Evolutionary conservation across 2,797 vertebrate genomes (phyloP).

Genomic region (Galagoides demidoff): DNA sequence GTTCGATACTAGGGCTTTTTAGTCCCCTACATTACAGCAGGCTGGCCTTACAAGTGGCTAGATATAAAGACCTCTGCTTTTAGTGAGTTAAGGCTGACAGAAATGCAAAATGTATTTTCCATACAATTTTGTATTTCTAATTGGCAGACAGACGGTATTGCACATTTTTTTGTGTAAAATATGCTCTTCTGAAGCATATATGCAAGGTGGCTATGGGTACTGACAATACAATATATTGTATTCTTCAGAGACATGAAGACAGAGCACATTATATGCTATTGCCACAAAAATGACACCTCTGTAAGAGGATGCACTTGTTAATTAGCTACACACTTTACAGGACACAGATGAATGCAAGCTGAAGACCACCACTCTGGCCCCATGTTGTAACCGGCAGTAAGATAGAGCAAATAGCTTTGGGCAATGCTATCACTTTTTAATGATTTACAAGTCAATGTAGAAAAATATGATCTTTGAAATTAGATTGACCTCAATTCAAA

Average conservation of each 20-base stretch:
- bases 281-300: background rate
- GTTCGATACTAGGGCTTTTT: background rate
- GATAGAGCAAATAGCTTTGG: background rate
- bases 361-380: background rate
- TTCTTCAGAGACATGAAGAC: background rate
- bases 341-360: background rate
- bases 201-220: background rate
- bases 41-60: background rate
- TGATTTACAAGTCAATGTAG: background rate
- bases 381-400: background rate
- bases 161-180: background rate
- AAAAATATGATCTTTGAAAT: background rate
- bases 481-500: background rate
- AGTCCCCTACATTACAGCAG: background rate
- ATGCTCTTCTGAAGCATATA: background rate
- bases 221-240: background rate
- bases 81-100: background rate
- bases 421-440: background rate
- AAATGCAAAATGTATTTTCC: background rate
- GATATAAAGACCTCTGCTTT: background rate
- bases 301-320: background rate
- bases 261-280: background rate
- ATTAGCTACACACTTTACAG: background rate
- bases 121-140: background rate
- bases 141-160: background rate